A percentile compares a stretch with the other conserved stretches of the same genome.
Evolutionary conservation across 2,113 vertebrate species (phyloP).

Genomic region (Cynoglossus semilaevis): DNA sequence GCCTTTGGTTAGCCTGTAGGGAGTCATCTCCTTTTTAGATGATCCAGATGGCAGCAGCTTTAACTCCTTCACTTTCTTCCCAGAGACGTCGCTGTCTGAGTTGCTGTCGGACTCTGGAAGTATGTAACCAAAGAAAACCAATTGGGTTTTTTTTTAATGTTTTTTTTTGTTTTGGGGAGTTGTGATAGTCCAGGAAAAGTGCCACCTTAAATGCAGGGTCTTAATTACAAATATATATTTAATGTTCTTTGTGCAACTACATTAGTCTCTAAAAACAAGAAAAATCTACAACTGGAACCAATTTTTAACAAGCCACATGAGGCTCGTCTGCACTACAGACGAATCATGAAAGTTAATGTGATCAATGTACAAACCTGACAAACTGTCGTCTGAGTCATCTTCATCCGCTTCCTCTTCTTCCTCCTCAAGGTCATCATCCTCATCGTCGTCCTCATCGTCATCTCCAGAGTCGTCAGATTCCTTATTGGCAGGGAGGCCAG

Average conservation of each 20-base stretch:
- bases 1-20: constrained; percentile 83
- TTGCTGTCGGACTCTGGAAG: constrained; percentile 93
- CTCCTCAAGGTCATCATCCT: constrained; percentile 88
- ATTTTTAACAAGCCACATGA: too few species aligned
- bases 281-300: too few species aligned
- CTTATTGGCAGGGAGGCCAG: constrained; percentile 87
- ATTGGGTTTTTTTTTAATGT: too few species aligned
- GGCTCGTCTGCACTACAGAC: background rate
- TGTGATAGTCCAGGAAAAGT: too few species aligned
- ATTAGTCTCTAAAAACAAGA: too few species aligned
- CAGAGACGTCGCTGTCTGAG: constrained; percentile 92
- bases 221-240: too few species aligned
- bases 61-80: constrained; percentile 84
- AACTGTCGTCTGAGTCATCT: constrained; percentile 92
- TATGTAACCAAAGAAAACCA: background rate
- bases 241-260: too few species aligned
- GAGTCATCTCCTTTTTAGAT: constrained; percentile 85
- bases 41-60: constrained; percentile 84
- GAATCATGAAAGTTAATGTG: background rate
- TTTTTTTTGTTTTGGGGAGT: too few species aligned
- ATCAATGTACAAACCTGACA: constrained; percentile 83
- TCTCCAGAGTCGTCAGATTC: constrained; percentile 96
- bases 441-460: constrained; percentile 91
- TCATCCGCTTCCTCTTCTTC: constrained; percentile 82
- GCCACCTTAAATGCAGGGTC: too few species aligned